Evolutionary conservation across 1,140 invertebrate species (phyloP).

Genomic region (Hirudo medicinalis): DNA sequence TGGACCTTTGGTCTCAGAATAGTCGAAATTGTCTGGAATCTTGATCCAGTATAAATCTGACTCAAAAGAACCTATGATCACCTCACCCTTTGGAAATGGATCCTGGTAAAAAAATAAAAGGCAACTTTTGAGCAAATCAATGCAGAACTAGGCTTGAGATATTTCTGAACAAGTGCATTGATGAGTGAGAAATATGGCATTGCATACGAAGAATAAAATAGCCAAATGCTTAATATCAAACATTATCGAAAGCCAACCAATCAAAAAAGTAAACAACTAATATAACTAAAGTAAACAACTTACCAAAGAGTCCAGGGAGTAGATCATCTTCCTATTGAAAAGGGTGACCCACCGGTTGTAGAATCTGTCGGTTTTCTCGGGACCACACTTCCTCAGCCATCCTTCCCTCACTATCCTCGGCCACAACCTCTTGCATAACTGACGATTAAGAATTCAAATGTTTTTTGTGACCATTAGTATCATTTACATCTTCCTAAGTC

Average conservation of each 20-base stretch:
- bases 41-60: conserved; percentile 50
- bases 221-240: not conserved
- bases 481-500: too few relatives aligned
- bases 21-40: not conserved
- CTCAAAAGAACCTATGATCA: conserved; percentile 59
- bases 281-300: conserved; percentile 23
- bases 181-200: too few relatives aligned
- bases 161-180: too few relatives aligned
- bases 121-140: too few relatives aligned
- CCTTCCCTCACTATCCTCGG: conserved; percentile 70
- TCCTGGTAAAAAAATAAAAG: conserved; percentile 43
- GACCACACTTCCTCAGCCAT: conserved; percentile 73
- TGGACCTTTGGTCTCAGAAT: not conserved
- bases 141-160: too few relatives aligned
- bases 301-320: conserved; percentile 67
- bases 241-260: too few relatives aligned
- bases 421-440: conserved; percentile 57
- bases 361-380: conserved; percentile 62
- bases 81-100: conserved; percentile 75
- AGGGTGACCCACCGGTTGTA: conserved; percentile 73
- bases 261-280: not conserved
- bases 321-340: conserved; percentile 76
- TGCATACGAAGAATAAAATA: not conserved
- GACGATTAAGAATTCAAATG: not conserved
- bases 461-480: too few relatives aligned